Evolutionary conservation across 2,888 invertebrate species (phyloP).

Genomic region (Pomacea canaliculata): DNA sequence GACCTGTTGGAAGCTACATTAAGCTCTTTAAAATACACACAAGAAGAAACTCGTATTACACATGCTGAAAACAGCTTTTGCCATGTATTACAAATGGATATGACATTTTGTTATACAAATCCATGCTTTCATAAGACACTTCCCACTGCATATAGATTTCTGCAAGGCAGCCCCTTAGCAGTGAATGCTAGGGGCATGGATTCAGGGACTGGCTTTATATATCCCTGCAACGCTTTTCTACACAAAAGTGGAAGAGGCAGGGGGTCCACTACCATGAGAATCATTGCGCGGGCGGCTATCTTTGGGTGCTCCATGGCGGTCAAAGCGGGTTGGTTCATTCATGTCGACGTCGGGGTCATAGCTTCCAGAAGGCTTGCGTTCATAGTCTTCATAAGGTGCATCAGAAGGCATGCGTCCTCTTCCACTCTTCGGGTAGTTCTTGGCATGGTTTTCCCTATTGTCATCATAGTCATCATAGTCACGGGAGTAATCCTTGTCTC

Average conservation of each 20-base stretch:
- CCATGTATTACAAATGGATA: too few relatives aligned
- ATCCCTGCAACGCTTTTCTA: background rate
- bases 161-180: too few relatives aligned
- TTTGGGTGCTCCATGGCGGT: slow-evolving; percentile 44
- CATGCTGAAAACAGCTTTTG: too few relatives aligned
- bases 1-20: too few relatives aligned
- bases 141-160: too few relatives aligned
- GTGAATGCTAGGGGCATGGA: too few relatives aligned
- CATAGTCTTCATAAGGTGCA: slow-evolving; percentile 28
- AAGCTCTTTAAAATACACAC: too few relatives aligned
- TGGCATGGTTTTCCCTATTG: background rate
- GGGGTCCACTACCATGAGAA: slow-evolving; percentile 4
- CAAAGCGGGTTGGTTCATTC: slow-evolving; percentile 52
- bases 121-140: too few relatives aligned
- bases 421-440: slow-evolving; percentile 19
- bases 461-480: slow-evolving; percentile 23
- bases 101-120: too few relatives aligned
- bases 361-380: slow-evolving; percentile 28
- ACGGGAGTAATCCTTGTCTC: slow-evolving; percentile 25
- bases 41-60: too few relatives aligned
- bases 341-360: slow-evolving; percentile 32
- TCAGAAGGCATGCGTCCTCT: slow-evolving; percentile 8
- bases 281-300: slow-evolving; percentile 13
- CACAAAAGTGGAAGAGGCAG: slow-evolving; percentile 15
- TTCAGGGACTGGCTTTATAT: too few relatives aligned